Evolutionary conservation across 2,797 vertebrate species (phyloP), one percentile per base, ranked within the genome.

Genomic region (Valencia hispanica): DNA sequence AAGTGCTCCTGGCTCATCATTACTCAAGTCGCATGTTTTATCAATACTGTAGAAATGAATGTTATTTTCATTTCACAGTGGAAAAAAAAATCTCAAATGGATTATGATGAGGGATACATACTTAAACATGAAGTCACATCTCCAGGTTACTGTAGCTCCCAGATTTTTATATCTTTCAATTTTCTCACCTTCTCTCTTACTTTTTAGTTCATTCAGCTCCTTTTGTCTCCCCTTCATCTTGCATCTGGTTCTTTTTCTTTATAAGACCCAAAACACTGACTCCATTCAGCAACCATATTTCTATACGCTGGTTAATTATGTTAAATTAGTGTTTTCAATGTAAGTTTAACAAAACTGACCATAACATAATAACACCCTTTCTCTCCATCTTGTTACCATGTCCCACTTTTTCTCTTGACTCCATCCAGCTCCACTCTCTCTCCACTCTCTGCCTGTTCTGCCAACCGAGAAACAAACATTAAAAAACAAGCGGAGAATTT

Each of bases 11-110:
- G 72, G 43, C 27, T 12, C 41, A 22, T 32, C 36, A 61, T 73
- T 73, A 73, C n/a, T 61, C 27, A 59, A 59, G 20, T 73, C 32
- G 17, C 48, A 71, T 71, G 0, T 59, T 45, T 30, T 73, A 61
- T 61, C 59, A 32, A 68, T 43, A 27, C 27, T 27, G 25, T 8
- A 30, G 15, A 68, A 11, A 68, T 15, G 7, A 66, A 41, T 15
- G n/a, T 45, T 27, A n/a, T 41, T 43, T 68, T 68, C 43, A 68
- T 43, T 68, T 68, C 15, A 41, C 2, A 55, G 22, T 5, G 32
- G 6, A 27, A 55, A 27, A 14, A 57, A 71, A 9, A 17, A 39
- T 27, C n/a, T 43, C 9, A 41, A 27, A 53, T 55, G 15, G 20
- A 36, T n/a, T 53, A n/a, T 55, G 70, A 71, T 4, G 14, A 71